phyloP scores from a whole-genome alignment of 1,140 invertebrate genomes.

The Oscheius sp. region DNA sequence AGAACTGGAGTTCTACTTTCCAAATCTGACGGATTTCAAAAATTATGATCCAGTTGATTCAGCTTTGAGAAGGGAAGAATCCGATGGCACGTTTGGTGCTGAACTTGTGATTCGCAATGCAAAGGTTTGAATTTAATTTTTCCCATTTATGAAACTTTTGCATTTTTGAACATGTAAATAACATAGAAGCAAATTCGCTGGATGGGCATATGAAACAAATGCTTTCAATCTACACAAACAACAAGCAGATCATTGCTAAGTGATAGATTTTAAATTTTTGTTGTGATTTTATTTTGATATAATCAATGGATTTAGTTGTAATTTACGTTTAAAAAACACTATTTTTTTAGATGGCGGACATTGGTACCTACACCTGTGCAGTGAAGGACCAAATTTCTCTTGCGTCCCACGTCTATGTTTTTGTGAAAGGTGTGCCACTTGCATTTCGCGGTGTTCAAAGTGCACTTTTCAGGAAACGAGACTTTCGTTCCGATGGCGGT shows the following conservation, averaged over 20 bases:
- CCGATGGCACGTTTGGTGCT: neutral
- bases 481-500: neutral
- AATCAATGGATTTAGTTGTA: too few species aligned
- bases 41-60: neutral
- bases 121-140: neutral
- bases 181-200: too few species aligned
- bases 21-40: neutral
- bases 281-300: too few species aligned
- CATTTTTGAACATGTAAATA: too few species aligned
- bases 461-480: neutral
- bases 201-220: too few species aligned
- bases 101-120: neutral
- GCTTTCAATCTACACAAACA: too few species aligned
- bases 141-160: too few species aligned
- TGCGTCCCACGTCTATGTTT: constrained; percentile 3
- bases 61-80: neutral
- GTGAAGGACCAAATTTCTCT: neutral
- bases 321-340: too few species aligned
- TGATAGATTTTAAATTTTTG: too few species aligned
- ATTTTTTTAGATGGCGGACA: neutral
- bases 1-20: neutral
- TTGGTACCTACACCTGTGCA: neutral
- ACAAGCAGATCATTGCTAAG: too few species aligned
- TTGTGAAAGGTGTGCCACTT: neutral
- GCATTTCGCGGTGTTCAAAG: neutral